Conservation (phyloP, 2,888 invertebrate species). For the Salpingus planirostris region DNA sequence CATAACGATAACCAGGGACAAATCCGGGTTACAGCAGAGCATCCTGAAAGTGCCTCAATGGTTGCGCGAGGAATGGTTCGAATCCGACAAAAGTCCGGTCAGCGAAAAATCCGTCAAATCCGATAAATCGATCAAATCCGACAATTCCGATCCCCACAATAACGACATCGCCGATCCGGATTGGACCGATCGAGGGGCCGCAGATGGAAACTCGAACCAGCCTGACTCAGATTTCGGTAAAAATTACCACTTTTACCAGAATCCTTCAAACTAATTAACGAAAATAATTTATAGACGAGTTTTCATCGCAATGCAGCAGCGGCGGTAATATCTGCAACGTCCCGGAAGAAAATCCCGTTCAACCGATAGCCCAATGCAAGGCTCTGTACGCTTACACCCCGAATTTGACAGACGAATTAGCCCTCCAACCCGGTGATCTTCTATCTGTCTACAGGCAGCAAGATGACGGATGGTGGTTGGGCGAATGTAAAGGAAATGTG, state of each 20-base stretch:
- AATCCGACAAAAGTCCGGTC: conserved; percentile 36
- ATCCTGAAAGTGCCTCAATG: conserved; percentile 73
- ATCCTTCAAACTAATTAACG: neutral
- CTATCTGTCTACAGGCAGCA: conserved; percentile 85
- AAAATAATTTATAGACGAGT: conserved; percentile 55
- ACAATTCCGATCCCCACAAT: conserved; percentile 45
- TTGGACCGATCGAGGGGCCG: conserved; percentile 67
- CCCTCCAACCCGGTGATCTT: conserved; percentile 61
- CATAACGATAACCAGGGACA: conserved; percentile 80
- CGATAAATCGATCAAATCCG: conserved; percentile 41
- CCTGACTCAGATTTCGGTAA: conserved; percentile 80
- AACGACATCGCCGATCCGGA: conserved; percentile 47
- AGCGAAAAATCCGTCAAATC: conserved; percentile 37
- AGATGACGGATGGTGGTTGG: conserved; percentile 93
- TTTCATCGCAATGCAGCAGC: conserved; percentile 67
- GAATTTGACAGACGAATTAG: conserved; percentile 79
- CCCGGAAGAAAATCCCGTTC: conserved; percentile 42
- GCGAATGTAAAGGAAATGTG: conserved; percentile 73
- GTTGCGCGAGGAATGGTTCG: conserved; percentile 57
- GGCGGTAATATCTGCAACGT: conserved; percentile 38
- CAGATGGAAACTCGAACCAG: conserved; percentile 78
- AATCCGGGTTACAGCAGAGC: conserved; percentile 81
- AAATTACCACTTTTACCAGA: too few relatives aligned
- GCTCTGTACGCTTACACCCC: conserved; percentile 85
- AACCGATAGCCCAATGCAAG: conserved; percentile 63